phyloP scores from a whole-genome alignment of 2,113 vertebrate genomes.

The Catagonus wagneri region DNA sequence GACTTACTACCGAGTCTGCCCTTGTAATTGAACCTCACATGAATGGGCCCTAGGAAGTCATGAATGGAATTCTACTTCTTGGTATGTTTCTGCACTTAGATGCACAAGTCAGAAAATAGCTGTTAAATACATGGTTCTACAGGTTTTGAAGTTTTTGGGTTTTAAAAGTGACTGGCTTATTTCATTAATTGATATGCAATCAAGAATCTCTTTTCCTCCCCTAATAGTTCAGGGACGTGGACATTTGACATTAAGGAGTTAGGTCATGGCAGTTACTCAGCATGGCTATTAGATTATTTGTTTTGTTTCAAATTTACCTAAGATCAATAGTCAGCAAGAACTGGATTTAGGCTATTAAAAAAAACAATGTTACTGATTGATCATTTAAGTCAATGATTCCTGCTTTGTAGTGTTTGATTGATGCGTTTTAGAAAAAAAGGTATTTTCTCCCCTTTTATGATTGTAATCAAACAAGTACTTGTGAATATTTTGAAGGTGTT shows the following conservation, averaged over 20 bases:
- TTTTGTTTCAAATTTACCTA: slow-evolving; percentile 40
- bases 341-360: slow-evolving; percentile 48
- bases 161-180: background rate
- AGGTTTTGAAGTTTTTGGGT: background rate
- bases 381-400: background rate
- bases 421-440: slow-evolving; percentile 20
- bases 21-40: background rate
- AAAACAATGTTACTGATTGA: background rate
- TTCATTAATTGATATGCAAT: background rate
- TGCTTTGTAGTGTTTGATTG: slow-evolving; percentile 15
- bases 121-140: background rate
- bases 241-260: background rate
- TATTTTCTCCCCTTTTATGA: background rate
- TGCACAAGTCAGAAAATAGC: background rate
- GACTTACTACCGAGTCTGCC: background rate
- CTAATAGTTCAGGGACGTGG: background rate
- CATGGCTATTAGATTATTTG: background rate
- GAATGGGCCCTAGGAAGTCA: background rate
- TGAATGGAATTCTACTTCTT: background rate
- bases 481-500: background rate
- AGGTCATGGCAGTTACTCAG: background rate
- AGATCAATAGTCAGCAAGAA: background rate
- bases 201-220: too few species aligned
- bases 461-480: background rate
- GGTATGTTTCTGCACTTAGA: background rate